Evolutionary conservation across 2,888 invertebrate genomes (phyloP), one percentile per base, ranked within the genome.

Genomic region (Limnephilus marmoratus): DNA sequence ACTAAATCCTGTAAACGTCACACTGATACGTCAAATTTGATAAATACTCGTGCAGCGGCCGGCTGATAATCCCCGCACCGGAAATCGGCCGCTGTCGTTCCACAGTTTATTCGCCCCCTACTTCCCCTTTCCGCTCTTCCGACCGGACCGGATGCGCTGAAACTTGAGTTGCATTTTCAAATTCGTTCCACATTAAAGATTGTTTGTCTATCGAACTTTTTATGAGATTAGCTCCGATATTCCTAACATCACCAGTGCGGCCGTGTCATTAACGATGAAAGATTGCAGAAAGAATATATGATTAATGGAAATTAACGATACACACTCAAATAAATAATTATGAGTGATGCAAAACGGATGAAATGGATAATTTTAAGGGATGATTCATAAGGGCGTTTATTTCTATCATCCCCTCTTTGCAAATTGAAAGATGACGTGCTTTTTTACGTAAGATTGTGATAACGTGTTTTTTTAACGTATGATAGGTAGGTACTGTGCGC

Each of bases 1-100:
- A 24, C 29, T 31, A 81, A 85, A 68, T 87, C 82, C 68, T 85
- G 49, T 82, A 91, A 49, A 87, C 81, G 81, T 68, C 37, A 29
- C 81, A 85, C 31, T 89, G 90, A 92, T 92, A 90, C 89, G 90
- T 85, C 90, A 92, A 90, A 92, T 90, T 90, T 92, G 92, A 92
- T 92, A 81, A 92, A 90, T 90, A 85, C 83, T 85, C 53, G 81
- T 90, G 88, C 89, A 34, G 81, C 15, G 34, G 80, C 45, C 80
- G 86, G 18, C 80, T 29, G 90, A 49, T 85, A 68, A 85, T 80
- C 91, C 90, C 85, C 41, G 85, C 53, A 91, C 91, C 91, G 86
- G 91, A 90, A 90, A 81, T 41, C 81, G 81, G 31, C 37, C 41
- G 13, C 12, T 34, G 18, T 68, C 34, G 34, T 24, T 90, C 41